A percentile compares a stretch with the other conserved stretches of the same genome.
phyloP scores from a whole-genome alignment of 2,888 invertebrate species.

The Drosophila monieri region DNA sequence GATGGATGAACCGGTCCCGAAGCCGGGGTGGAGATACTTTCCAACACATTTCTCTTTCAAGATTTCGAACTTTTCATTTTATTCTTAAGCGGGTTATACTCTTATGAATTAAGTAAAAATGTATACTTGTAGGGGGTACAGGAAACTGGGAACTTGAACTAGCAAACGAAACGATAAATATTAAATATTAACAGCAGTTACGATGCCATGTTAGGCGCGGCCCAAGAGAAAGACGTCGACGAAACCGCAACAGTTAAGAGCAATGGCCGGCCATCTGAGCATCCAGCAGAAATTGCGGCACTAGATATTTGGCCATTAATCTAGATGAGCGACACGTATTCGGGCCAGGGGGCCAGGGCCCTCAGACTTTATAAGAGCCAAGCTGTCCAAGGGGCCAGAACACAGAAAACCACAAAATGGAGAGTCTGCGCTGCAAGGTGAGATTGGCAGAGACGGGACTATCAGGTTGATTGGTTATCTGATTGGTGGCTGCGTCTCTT shows the following conservation, averaged over 20 bases:
- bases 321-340: slow-evolving; percentile 67
- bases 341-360: slow-evolving; percentile 48
- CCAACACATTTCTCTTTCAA: slow-evolving; percentile 19
- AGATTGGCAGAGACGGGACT: slow-evolving; percentile 22
- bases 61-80: neutral
- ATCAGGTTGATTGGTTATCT: neutral
- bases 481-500: slow-evolving; percentile 9
- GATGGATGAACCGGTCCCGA: slow-evolving; percentile 5
- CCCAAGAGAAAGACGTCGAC: slow-evolving; percentile 5
- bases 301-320: slow-evolving; percentile 54
- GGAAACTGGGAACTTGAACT: slow-evolving; percentile 7
- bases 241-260: slow-evolving; percentile 15
- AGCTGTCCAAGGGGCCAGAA: slow-evolving; percentile 20
- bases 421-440: slow-evolving; percentile 57
- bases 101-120: slow-evolving; percentile 31
- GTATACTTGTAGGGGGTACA: slow-evolving; percentile 4
- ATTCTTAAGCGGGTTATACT: slow-evolving; percentile 6
- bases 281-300: slow-evolving; percentile 43
- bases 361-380: slow-evolving; percentile 69
- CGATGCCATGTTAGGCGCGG: slow-evolving; percentile 3
- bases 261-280: slow-evolving; percentile 6
- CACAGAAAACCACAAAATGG: slow-evolving; percentile 60
- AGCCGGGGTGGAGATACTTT: neutral
- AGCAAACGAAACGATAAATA: slow-evolving; percentile 20
- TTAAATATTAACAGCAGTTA: slow-evolving; percentile 19